These are phyloP conservation scores for Dendroctonus valens DNA, from an alignment of 1,140 invertebrate species.

Conservation along the genomic window DNA sequence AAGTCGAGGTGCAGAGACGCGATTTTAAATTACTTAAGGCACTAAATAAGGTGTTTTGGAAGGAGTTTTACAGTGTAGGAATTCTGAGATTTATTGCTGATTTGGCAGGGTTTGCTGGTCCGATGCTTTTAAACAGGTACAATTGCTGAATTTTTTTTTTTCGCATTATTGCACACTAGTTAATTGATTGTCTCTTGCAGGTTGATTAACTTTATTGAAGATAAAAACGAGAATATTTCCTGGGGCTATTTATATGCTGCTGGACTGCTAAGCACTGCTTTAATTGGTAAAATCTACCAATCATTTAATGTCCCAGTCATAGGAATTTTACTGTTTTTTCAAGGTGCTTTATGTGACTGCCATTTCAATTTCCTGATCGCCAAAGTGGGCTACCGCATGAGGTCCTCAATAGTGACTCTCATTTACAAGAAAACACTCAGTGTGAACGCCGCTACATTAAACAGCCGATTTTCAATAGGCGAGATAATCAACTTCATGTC, in stretches of 20 bases:
- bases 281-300: constrained; percentile 58
- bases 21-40: constrained; percentile 63
- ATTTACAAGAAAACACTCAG: constrained; percentile 85
- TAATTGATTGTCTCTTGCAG: constrained; percentile 39
- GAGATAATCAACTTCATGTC: constrained; percentile 97
- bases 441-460: constrained; percentile 55
- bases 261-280: constrained; percentile 65
- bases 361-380: constrained; percentile 91
- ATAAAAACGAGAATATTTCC: constrained; percentile 62
- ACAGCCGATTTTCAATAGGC: constrained; percentile 68
- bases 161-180: neutral
- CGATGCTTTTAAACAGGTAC: constrained; percentile 74
- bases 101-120: constrained; percentile 80
- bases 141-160: neutral
- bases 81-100: constrained; percentile 84
- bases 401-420: constrained; percentile 76
- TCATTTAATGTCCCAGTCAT: neutral
- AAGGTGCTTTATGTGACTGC: constrained; percentile 72
- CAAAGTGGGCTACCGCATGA: constrained; percentile 83
- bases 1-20: constrained; percentile 1
- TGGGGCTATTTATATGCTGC: constrained; percentile 80
- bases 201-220: constrained; percentile 79
- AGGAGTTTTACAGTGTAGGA: constrained; percentile 87
- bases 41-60: constrained; percentile 80
- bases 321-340: constrained; percentile 26